These are phyloP conservation scores for Frankliniella intonsa DNA, from an alignment of 2,888 invertebrate genomes.

Conservation along the genomic window DNA sequence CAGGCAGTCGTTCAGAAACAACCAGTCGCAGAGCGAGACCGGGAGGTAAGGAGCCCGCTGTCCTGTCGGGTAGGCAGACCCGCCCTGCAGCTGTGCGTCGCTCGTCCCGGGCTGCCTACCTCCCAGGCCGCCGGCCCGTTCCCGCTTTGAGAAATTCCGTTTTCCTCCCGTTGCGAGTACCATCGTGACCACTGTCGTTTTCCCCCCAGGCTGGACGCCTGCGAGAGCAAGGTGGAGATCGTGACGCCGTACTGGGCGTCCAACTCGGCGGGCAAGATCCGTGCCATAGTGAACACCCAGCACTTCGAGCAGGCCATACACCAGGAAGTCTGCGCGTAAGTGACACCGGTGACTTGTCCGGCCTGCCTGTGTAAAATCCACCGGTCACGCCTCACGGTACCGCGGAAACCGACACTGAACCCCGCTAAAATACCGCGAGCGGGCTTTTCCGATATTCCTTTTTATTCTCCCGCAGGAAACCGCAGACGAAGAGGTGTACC, in stretches of 20 bases:
- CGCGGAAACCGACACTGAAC: not conserved
- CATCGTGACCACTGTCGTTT: conserved; percentile 31
- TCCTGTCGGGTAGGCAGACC: not conserved
- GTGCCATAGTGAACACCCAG: conserved; percentile 90
- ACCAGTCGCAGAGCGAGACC: conserved; percentile 48
- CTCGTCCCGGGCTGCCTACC: not conserved
- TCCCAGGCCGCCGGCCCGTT: not conserved
- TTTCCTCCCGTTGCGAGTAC: conserved; percentile 6
- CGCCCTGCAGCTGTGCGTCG: not conserved
- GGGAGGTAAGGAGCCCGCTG: conserved; percentile 47
- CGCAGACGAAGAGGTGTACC: conserved; percentile 72
- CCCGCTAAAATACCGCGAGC: too few relatives aligned
- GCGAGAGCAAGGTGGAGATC: conserved; percentile 87
- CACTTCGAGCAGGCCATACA: conserved; percentile 94
- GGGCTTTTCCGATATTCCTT: conserved; percentile 28
- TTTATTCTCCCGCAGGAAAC: conserved; percentile 56
- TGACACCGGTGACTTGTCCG: conserved; percentile 41
- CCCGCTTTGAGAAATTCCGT: not conserved
- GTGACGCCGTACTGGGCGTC: conserved; percentile 93
- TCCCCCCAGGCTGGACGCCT: conserved; percentile 70
- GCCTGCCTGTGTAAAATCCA: not conserved
- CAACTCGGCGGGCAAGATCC: conserved; percentile 84
- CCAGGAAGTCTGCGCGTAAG: conserved; percentile 90
- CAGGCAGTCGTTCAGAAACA: conserved; percentile 52
- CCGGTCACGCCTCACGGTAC: not conserved